Base-by-base conservation (phyloP, 2,113 vertebrate genomes). In the Uria lomvia region DNA sequence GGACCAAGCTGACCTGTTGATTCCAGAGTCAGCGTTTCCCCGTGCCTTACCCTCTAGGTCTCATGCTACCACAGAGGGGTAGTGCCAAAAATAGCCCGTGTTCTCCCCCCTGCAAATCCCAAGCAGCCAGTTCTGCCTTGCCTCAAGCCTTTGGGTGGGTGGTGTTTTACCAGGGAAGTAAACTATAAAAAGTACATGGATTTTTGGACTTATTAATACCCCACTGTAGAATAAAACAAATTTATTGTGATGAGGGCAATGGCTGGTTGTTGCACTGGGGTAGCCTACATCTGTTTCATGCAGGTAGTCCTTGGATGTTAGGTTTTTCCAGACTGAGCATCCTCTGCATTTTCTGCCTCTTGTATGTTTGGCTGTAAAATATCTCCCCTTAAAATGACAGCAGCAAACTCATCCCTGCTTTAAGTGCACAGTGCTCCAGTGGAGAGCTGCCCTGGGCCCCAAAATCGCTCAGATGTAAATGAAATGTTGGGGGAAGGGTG, bases 101-200 rank as follows among this genome's bases (percentile, higher is more conserved):
- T 93, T 92, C 38, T 83, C 67, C n/a, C 40, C 60, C 65, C 52
- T 91, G 88, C 72, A 63, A 36, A 55, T 93, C 92, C 76, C 53
- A 63, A 8, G 72, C 75, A 95, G 88, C 50, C 90, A 49, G 26
- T 74, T 91, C 80, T 92, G 88, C 2, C 0, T 68, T 78, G 52
- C 92, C 84, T 94, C 27, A 26, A 87, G 83, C 88, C 60, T 91
- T 49, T 68, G 67, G 90, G 92, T 95, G 79, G 87, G 90, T 92
- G 94, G 89, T 92, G 80, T 77, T 94, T 95, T 58, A 29, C 83
- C 55, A 86, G 67, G 42, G 50, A 94, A 23, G 50, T 66, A 14
- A 82, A 72, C 56, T 94, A 42, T 81, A 82, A 92, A 50, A 85
- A 94, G 76, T 29, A 27, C 13, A 4, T 19, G 43, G 38, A 9